Base-by-base conservation (phyloP, 2,888 invertebrate species). In the Chalcosyrphus nemorum region DNA sequence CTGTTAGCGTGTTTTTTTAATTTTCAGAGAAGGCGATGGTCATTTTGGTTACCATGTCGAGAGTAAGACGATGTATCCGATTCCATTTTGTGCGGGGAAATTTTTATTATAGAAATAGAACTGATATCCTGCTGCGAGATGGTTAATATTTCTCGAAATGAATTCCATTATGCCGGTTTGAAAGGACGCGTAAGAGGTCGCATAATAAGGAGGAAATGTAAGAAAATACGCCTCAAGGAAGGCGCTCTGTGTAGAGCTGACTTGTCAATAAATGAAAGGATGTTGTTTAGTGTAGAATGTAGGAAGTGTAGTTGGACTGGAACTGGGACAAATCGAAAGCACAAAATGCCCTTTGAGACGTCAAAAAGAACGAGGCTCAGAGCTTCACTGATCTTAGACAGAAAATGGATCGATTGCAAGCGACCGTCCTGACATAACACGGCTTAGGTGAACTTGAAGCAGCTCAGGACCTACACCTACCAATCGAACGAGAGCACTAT, bases 91-190 rank as follows among this genome's bases (percentile, higher is more conserved):
- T 57, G n/a, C 70, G 70, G 57, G 66, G 50, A 52, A 21, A 65
- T 75, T 80, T 84, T 82, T 54, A 77, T 70, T 74, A 63, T 54
- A 54, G 38, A 56, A 43, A 21, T 52, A 57, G 56, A 74, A 84
- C 63, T 80, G 84, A 80, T 84, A 71, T 80, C 84, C 84, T 84
- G 84, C 75, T 80, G 84, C 7, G 80, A 45, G 50, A 65, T 59
- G 74, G 68, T 84, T 74, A 75, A 70, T 52, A 84, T 59, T 52
- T 43, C 9, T 45, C n/a, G 17, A 38, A 61, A 68, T 24, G 43
- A 72, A 41, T 66, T 11, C 17, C n/a, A 63, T 32, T 76, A 45
- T 4, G 7, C n/a, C 21, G 38, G n/a, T 59, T 15, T 47, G 27
- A 4, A 11, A 6, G n/a, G 17, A 11, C 6, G n/a, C 7, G n/a